Conservation (phyloP, 2,888 invertebrate genomes). For the Piscicola geometra region DNA sequence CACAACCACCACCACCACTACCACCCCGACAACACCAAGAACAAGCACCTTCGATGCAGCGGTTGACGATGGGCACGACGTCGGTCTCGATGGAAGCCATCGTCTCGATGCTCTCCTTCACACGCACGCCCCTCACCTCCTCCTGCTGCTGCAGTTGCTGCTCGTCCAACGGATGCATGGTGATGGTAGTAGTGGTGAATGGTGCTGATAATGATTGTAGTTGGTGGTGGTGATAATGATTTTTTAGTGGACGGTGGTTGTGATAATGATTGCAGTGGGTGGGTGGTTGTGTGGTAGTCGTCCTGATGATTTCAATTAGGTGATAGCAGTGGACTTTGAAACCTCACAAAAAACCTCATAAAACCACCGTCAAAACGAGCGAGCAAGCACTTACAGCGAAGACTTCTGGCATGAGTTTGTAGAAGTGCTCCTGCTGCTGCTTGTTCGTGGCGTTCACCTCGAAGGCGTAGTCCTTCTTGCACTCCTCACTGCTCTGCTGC, state of each 20-base stretch:
- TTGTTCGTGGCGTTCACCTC: conserved; percentile 91
- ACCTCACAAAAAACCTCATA: not conserved
- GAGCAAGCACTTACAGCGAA: conserved; percentile 52
- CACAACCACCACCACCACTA: too few species aligned
- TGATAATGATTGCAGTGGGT: too few species aligned
- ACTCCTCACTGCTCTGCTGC: conserved; percentile 86
- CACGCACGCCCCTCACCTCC: conserved; percentile 85
- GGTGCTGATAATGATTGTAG: too few species aligned
- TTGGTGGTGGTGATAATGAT: too few species aligned
- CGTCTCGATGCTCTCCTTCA: conserved; percentile 82
- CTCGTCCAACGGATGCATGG: too few species aligned
- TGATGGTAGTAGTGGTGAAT: too few species aligned
- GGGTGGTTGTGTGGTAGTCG: too few species aligned
- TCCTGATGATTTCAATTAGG: too few species aligned
- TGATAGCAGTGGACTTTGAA: not conserved
- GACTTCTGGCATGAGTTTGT: conserved; percentile 56
- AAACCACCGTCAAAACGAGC: not conserved
- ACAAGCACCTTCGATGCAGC: conserved; percentile 81
- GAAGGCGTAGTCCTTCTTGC: conserved; percentile 93
- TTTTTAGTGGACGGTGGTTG: too few species aligned
- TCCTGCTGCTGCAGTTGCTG: conserved; percentile 63
- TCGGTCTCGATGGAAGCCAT: conserved; percentile 86
- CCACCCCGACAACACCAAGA: too few species aligned
- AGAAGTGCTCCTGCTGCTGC: conserved; percentile 60
- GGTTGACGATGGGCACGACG: conserved; percentile 90